Evolutionary conservation across 2,888 invertebrate species (phyloP), one percentile per base, ranked within the genome.

Genomic region (Eupeodes luniger): DNA sequence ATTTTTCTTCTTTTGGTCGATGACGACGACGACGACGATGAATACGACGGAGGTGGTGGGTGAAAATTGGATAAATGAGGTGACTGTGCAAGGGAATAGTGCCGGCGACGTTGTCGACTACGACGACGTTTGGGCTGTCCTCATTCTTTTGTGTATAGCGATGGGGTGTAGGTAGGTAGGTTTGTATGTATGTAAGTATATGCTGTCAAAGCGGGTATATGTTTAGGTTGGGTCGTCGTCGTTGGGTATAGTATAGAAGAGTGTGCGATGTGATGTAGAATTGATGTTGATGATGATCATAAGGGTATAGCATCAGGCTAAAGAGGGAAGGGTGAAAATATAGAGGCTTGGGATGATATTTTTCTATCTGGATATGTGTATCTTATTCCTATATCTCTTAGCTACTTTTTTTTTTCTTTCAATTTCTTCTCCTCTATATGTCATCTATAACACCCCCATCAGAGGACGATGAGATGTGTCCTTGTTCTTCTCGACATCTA

Each of bases 101-200:
- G 64, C 80, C 77, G 84, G 85, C 88, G 88, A 85, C 81, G 67
- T 84, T 67, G 66, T 79, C 67, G 67, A 27, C 66, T 59, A 55
- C 75, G 83, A 86, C 87, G 88, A 85, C 88, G 88, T 88, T 88
- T 85, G 85, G 88, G 85, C 85, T 88, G 88, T 88, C 81, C 88
- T 85, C 78, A 85, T 88, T 88, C 67, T 76, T 81, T 81, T 85
- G 80, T 72, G 51, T 44, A 49, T 67, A 62, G 70, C 47, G 12
- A 36, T 34, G 44, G 55, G 19, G 62, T 53, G 61, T 14, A 27
- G 7, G 36, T 34, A 10, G 19, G 19, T 19, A 19, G 19, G 19
- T 19, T 1, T 19, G 19, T 19, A 19, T 55, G 14, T 57, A 16
- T 72, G 59, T 61, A 27, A 11, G 55, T 64, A n/a, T 75, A 79